A percentile compares a stretch with the other conserved stretches of the same genome.
Conservation (phyloP, 1,140 invertebrate species). For the Coptotermes formosanus region DNA sequence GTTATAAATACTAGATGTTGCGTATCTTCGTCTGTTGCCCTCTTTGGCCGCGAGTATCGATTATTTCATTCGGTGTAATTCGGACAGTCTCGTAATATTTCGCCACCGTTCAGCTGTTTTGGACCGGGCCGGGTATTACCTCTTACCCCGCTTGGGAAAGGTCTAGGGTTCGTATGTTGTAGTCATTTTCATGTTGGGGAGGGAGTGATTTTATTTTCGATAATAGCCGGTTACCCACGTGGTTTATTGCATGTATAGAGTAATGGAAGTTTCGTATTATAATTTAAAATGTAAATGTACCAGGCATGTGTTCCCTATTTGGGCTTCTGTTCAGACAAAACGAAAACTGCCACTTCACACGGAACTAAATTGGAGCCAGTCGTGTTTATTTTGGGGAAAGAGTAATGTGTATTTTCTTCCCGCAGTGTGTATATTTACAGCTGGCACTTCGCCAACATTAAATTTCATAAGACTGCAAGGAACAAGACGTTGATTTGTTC, state of each 20-base stretch:
- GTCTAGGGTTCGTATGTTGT: background rate
- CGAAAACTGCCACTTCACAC: background rate
- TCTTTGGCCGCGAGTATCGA: background rate
- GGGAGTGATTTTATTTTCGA: background rate
- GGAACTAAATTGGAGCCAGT: background rate
- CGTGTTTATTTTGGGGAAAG: conserved; percentile 16
- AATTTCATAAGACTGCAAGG: background rate
- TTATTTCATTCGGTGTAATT: background rate
- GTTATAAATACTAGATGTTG: background rate
- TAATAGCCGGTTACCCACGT: background rate
- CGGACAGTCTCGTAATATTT: background rate
- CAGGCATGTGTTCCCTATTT: background rate
- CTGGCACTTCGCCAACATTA: background rate
- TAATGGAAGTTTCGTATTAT: background rate
- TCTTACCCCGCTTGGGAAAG: background rate
- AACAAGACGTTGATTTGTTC: background rate
- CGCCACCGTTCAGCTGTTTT: background rate
- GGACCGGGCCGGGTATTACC: background rate
- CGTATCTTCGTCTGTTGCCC: background rate
- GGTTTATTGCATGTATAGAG: background rate
- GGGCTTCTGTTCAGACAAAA: background rate
- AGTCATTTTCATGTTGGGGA: background rate
- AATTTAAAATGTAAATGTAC: background rate
- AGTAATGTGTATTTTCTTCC: conserved; percentile 13
- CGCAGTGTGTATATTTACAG: conserved; percentile 8